A percentile compares a stretch with the other conserved stretches of the same genome.
Conservation (phyloP, 92 coral and sea anemone species). For the Virgularia gustaviana region DNA sequence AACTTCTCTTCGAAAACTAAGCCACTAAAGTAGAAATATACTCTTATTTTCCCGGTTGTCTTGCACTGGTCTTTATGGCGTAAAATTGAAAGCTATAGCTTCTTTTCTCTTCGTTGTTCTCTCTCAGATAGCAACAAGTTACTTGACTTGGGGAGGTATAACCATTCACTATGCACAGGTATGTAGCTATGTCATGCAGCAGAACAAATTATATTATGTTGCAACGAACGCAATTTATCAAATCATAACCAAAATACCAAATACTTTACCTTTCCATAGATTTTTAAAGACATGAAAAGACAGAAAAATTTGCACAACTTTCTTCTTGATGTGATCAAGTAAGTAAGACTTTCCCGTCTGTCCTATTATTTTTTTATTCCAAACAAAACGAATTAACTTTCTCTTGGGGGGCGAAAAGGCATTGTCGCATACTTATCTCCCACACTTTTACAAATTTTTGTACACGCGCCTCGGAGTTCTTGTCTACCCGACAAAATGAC, state of each 20-base stretch:
- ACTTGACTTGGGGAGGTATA: constrained; percentile 96
- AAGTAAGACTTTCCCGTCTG: neutral
- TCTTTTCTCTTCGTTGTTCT: neutral
- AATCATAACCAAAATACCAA: neutral
- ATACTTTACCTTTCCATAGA: constrained; percentile 42
- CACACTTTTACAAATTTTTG: neutral
- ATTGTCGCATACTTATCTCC: too few relatives aligned
- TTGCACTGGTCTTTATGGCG: too few relatives aligned
- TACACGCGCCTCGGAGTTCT: too few relatives aligned
- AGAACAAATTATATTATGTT: neutral
- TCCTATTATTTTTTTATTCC: too few relatives aligned
- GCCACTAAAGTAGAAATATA: too few relatives aligned
- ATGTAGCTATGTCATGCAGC: neutral
- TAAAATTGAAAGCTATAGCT: too few relatives aligned
- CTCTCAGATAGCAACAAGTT: constrained; percentile 77
- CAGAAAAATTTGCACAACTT: constrained; percentile 91
- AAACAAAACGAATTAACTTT: too few relatives aligned
- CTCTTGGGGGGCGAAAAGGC: too few relatives aligned
- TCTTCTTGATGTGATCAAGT: constrained; percentile 86
- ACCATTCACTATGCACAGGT: constrained; percentile 98
- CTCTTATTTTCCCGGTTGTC: too few relatives aligned
- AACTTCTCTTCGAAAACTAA: too few relatives aligned
- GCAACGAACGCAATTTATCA: neutral
- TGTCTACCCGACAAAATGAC: too few relatives aligned
- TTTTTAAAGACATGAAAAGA: constrained; percentile 88